Conservation (phyloP, 2,113 vertebrate genomes). For the Caracal caracal region DNA sequence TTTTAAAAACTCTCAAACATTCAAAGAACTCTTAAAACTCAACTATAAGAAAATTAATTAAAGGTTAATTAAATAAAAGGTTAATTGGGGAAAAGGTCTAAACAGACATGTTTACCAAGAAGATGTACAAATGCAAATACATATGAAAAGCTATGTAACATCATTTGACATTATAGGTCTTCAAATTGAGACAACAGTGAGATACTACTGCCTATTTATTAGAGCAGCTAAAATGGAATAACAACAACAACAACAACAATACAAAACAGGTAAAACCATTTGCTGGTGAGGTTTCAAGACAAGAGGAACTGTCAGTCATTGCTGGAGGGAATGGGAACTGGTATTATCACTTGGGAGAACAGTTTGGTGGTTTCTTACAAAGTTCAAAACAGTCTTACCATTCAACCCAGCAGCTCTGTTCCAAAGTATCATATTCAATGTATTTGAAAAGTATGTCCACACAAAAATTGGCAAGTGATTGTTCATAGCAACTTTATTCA, state of each 20-base stretch:
- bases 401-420: not conserved
- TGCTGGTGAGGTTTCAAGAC: not conserved
- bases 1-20: not conserved
- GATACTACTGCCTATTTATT: not conserved
- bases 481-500: not conserved
- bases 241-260: not conserved
- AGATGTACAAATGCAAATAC: not conserved
- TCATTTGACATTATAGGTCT: not conserved
- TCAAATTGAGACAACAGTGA: not conserved
- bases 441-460: not conserved
- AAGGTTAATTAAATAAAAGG: not conserved
- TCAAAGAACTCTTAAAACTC: not conserved
- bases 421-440: not conserved
- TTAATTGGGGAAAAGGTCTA: not conserved
- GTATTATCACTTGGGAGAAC: not conserved
- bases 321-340: no score
- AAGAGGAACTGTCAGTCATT: not conserved
- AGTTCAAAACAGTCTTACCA: not conserved
- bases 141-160: not conserved
- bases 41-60: not conserved
- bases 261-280: not conserved
- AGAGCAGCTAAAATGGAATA: not conserved
- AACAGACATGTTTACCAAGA: not conserved
- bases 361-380: not conserved
- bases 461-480: not conserved